Base-by-base conservation (phyloP, 2,888 invertebrate species). In the Trichopria drosophilae region DNA sequence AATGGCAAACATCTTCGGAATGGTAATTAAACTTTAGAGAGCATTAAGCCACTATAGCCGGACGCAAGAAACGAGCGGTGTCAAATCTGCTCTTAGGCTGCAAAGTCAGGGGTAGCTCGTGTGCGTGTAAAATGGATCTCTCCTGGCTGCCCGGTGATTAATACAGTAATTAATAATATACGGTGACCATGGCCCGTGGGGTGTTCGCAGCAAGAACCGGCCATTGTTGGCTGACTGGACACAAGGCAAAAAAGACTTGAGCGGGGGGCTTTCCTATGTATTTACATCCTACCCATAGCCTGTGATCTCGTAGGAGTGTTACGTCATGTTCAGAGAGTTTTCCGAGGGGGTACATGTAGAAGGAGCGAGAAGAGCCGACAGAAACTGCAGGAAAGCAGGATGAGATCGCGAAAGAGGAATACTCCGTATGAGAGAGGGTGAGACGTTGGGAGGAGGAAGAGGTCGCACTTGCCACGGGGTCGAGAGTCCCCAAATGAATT, bases 151-250 rank as follows among this genome's bases (percentile, higher is more conserved):
- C 61, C 63, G 67, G 66, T 73, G 74, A 74, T 74, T 74, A 74
- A 74, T 74, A 72, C 68, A 69, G 73, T 73, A 73, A 74, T 74
- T 74, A 74, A 74, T 74, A 74, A 74, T 73, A 72, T 68, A 72
- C 70, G 73, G 64, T 68, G 69, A 69, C 68, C 67, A 63, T 62
- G 15, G 15, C 15, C 28, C 16, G 32, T 39, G 40, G 35, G n/a
- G 47, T 39, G 37, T 19, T n/a, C n/a, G n/a, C n/a, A 55, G 65
- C 72, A 73, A 73, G 72, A 73, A 73, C 63, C 64, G 61, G 66
- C 68, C 71, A 72, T 72, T 72, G 72, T 72, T 71, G 66, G 71
- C 67, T 66, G 69, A 68, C 64, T 67, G 68, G 68, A n/a, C n/a
- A n/a, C 69, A 70, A 62, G 62, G 65, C 73, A 73, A 73, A 73